phyloP scores from a whole-genome alignment of 2,888 invertebrate genomes.

The Tortricodes alternella region DNA sequence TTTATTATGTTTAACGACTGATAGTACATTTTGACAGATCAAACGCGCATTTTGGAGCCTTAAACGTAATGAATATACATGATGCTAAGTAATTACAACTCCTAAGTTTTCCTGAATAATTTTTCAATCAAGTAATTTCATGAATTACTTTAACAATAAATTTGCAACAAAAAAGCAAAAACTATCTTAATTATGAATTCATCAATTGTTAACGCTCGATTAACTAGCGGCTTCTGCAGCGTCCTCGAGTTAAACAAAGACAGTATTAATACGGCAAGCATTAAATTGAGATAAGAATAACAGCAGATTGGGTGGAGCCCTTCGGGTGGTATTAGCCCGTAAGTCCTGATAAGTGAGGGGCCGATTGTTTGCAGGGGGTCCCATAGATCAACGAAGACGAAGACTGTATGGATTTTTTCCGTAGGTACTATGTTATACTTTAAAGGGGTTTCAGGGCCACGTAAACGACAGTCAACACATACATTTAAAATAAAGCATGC shows the following conservation, averaged over 20 bases:
- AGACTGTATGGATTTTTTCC: no score
- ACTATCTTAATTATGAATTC: slow-evolving; percentile 41
- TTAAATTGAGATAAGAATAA: slow-evolving; percentile 81
- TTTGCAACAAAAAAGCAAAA: background rate
- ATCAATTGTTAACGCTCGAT: slow-evolving; percentile 75
- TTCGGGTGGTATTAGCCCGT: slow-evolving; percentile 76
- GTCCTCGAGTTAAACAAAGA: slow-evolving; percentile 79
- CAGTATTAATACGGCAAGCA: slow-evolving; percentile 81
- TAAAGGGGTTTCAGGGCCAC: no score
- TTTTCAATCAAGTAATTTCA: no score
- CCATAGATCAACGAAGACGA: slow-evolving; percentile 55
- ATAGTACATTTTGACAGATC: no score
- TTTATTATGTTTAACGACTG: no score
- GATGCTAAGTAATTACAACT: no score
- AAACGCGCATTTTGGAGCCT: no score
- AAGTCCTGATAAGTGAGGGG: slow-evolving; percentile 78
- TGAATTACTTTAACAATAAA: background rate
- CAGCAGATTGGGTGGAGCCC: slow-evolving; percentile 79
- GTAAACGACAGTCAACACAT: no score
- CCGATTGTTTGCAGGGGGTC: slow-evolving; percentile 58
- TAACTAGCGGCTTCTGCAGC: slow-evolving; percentile 66
- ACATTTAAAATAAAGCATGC: no score
- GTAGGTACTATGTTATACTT: no score
- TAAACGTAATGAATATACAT: no score
- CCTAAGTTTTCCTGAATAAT: no score